Percentiles rank a stretch among this genome's conserved stretches.
Conservation (phyloP, 2,888 invertebrate genomes). For the Thera britannica region DNA sequence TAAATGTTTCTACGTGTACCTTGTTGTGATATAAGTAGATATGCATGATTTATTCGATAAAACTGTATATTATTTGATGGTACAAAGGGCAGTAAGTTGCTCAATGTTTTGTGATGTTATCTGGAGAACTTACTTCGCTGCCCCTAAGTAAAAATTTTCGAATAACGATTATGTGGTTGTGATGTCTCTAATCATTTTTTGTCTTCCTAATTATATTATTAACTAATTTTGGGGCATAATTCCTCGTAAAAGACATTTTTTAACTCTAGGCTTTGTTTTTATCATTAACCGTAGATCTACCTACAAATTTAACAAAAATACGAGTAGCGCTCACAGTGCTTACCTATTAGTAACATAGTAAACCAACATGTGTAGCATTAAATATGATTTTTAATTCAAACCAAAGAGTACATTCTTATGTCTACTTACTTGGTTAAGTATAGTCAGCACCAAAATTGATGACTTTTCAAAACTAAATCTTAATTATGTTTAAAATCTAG, state of each 20-base stretch:
- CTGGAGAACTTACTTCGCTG: constrained; percentile 48
- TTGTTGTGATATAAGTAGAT: constrained; percentile 81
- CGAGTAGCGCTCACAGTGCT: constrained; percentile 56
- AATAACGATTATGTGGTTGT: constrained; percentile 74
- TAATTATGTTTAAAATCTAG: no score
- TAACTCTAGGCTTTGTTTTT: constrained; percentile 55
- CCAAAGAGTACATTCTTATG: constrained; percentile 42
- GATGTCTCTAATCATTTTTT: constrained; percentile 68
- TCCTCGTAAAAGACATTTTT: constrained; percentile 81
- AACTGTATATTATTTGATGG: constrained; percentile 65
- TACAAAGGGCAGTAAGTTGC: constrained; percentile 77
- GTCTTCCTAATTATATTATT: constrained; percentile 71
- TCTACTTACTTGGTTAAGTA: background rate
- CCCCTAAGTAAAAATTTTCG: constrained; percentile 57
- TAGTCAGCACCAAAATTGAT: no score
- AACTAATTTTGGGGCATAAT: constrained; percentile 77
- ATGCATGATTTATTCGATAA: constrained; percentile 66
- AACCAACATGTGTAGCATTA: constrained; percentile 2
- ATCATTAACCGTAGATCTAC: constrained; percentile 50
- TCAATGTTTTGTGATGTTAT: constrained; percentile 55
- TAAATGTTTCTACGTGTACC: constrained; percentile 64
- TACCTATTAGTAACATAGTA: background rate
- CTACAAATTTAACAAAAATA: constrained; percentile 50
- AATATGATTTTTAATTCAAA: constrained; percentile 3
- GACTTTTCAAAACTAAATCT: no score